These are phyloP conservation scores for Lepidocyrtoides sp. DNA, from an alignment of 2,888 invertebrate genomes.

Conservation along the genomic window DNA sequence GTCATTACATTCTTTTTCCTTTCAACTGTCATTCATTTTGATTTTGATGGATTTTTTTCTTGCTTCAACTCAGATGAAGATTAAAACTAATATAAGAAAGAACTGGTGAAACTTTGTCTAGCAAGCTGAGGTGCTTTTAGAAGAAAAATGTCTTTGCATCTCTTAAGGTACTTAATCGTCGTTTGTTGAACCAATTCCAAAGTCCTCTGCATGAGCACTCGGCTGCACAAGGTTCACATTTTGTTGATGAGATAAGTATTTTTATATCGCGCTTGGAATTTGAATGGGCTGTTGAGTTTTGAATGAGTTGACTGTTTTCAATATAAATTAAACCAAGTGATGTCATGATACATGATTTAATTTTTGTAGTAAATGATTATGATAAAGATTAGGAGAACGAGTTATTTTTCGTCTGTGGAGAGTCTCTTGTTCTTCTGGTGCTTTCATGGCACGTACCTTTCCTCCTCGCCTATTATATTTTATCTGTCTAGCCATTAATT, in stretches of 20 bases:
- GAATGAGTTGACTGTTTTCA: constrained; percentile 5
- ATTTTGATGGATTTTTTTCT: neutral
- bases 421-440: neutral
- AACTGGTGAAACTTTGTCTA: too few species aligned
- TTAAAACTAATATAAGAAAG: neutral
- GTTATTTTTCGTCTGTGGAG: constrained; percentile 30
- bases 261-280: neutral
- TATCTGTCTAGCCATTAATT: neutral
- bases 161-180: neutral
- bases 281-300: neutral
- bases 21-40: neutral
- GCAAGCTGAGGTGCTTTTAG: too few species aligned
- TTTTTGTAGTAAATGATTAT: neutral
- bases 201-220: constrained; percentile 1
- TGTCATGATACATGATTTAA: constrained; percentile 32
- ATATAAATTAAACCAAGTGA: constrained; percentile 19
- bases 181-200: constrained; percentile 47
- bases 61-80: too few species aligned
- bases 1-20: neutral
- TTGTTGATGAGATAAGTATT: neutral
- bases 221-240: neutral
- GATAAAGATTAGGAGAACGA: constrained; percentile 11
- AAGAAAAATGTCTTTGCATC: too few species aligned
- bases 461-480: neutral
- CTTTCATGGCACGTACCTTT: constrained; percentile 6